These are phyloP conservation scores for Brachyhypopomus gauderio DNA, from an alignment of 2,113 vertebrate species.

Conservation along the genomic window DNA sequence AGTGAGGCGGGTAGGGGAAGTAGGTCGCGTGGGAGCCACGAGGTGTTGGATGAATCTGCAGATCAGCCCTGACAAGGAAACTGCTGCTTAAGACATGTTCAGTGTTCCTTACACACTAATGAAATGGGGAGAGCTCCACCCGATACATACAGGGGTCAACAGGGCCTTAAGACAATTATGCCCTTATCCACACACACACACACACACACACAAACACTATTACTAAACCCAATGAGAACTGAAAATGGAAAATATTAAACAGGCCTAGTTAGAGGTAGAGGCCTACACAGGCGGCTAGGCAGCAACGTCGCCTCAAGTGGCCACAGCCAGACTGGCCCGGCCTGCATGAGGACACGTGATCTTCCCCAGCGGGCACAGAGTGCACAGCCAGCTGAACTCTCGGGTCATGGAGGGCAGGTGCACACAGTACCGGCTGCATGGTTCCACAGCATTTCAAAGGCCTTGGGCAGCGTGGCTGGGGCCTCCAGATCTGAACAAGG, in stretches of 20 bases:
- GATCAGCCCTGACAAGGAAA: constrained; percentile 66
- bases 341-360: neutral
- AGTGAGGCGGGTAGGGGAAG: constrained; percentile 41
- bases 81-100: constrained; percentile 74
- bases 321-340: neutral
- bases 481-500: constrained; percentile 36
- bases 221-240: neutral
- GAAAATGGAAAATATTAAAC: too few relatives aligned
- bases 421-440: constrained; percentile 55
- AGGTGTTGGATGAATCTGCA: constrained; percentile 78
- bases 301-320: neutral
- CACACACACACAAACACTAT: constrained; percentile 17
- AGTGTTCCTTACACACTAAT: constrained; percentile 74
- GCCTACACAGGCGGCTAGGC: neutral
- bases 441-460: constrained; percentile 60
- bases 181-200: constrained; percentile 46
- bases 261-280: too few relatives aligned
- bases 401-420: constrained; percentile 36
- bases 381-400: neutral
- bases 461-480: constrained; percentile 44
- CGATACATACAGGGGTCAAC: constrained; percentile 70
- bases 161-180: constrained; percentile 56
- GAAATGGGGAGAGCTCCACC: constrained; percentile 74
- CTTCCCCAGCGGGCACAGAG: constrained; percentile 18
- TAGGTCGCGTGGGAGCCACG: constrained; percentile 52